These are phyloP conservation scores for Arvicanthis niloticus DNA, from an alignment of 2,113 vertebrate species.

Conservation along the genomic window DNA sequence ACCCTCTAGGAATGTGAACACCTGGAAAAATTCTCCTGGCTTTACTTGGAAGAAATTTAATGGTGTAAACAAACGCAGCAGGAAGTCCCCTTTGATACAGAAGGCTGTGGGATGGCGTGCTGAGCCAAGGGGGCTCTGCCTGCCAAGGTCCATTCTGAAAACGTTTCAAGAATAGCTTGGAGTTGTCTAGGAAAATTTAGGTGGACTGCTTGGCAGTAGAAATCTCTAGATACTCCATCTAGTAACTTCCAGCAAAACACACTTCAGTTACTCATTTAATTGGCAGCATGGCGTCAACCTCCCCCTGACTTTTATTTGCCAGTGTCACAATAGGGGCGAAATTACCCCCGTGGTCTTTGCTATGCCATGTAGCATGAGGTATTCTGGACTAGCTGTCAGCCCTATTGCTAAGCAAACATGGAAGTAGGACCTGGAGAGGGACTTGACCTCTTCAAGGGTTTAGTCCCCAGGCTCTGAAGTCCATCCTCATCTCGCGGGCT, in stretches of 20 bases:
- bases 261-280: background rate
- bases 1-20: slow-evolving; percentile 74
- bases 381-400: background rate
- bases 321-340: background rate
- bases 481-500: rapidly evolving
- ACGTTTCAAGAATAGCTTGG: background rate
- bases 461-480: background rate
- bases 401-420: background rate
- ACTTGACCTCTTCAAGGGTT: background rate
- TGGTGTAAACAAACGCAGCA: slow-evolving; percentile 77
- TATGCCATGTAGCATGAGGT: background rate
- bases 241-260: slow-evolving; percentile 30
- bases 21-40: slow-evolving; percentile 79
- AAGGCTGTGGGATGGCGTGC: background rate
- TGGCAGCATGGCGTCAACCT: background rate
- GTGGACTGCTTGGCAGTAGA: background rate
- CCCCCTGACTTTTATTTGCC: background rate
- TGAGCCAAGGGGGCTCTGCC: background rate
- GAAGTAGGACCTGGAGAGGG: background rate
- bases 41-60: slow-evolving; percentile 75
- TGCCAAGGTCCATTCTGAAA: background rate
- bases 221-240: slow-evolving; percentile 36
- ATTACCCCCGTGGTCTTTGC: background rate
- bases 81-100: slow-evolving; percentile 75
- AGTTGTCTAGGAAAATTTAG: background rate